These are phyloP conservation scores for Meandrusa payeni DNA, from an alignment of 2,888 invertebrate genomes.

Conservation along the genomic window DNA sequence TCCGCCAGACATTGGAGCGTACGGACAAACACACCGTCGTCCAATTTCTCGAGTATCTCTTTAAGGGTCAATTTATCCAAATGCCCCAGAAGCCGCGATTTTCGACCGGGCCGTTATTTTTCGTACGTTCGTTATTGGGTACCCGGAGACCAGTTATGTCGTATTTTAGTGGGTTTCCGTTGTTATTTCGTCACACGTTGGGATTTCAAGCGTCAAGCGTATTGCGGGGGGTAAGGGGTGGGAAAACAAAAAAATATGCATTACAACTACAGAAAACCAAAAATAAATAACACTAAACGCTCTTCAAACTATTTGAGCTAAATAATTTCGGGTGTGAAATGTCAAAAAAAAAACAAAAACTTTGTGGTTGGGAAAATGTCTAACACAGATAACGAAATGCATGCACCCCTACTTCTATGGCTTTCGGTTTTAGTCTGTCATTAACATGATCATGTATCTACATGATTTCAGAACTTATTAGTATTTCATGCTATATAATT, in stretches of 20 bases:
- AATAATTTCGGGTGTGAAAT: constrained; percentile 25
- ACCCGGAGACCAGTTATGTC: constrained; percentile 34
- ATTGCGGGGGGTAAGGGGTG: constrained; percentile 62
- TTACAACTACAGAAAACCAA: constrained; percentile 79
- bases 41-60: constrained; percentile 77
- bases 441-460: constrained; percentile 40
- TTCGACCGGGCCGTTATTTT: constrained; percentile 32
- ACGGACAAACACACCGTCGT: constrained; percentile 79
- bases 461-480: too few species aligned
- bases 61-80: constrained; percentile 28
- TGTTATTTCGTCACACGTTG: constrained; percentile 70
- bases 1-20: constrained; percentile 78
- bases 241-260: constrained; percentile 79
- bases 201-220: constrained; percentile 79
- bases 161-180: constrained; percentile 39
- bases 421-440: constrained; percentile 41
- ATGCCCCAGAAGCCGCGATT: constrained; percentile 43
- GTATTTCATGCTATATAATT: too few species aligned
- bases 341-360: constrained; percentile 36
- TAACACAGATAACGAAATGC: constrained; percentile 62
- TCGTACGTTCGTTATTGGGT: constrained; percentile 29
- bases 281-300: constrained; percentile 43
- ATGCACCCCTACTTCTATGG: constrained; percentile 75
- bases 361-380: constrained; percentile 80
- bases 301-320: constrained; percentile 34